Percentiles rank a stretch among this genome's conserved stretches.
Conservation (phyloP, 2,888 invertebrate genomes). For the Rhingia rostrata region DNA sequence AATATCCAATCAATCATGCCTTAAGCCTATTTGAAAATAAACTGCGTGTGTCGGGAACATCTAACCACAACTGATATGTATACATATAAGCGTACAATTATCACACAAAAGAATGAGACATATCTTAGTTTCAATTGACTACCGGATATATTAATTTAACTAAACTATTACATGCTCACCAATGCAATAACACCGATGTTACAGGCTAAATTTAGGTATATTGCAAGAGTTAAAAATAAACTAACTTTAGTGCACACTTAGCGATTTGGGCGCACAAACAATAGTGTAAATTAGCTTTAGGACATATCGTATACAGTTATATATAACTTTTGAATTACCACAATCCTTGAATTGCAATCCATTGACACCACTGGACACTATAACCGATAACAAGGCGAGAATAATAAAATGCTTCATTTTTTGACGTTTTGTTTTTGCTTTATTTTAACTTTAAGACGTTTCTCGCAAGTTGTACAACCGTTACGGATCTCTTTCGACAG, state of each 20-base stretch:
- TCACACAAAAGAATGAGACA: neutral
- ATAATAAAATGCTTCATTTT: slow-evolving; percentile 78
- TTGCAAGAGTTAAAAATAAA: slow-evolving; percentile 7
- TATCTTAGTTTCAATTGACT: slow-evolving; percentile 28
- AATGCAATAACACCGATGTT: neutral
- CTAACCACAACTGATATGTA: no score
- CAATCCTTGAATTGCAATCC: slow-evolving; percentile 81
- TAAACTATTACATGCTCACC: slow-evolving; percentile 29
- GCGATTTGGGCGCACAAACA: no score
- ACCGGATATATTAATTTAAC: slow-evolving; percentile 61
- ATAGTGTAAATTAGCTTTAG: slow-evolving; percentile 10
- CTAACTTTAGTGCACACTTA: slow-evolving; percentile 23
- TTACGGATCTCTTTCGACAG: slow-evolving; percentile 16
- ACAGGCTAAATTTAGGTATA: neutral
- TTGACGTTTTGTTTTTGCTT: neutral
- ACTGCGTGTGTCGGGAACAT: no score
- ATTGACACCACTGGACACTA: slow-evolving; percentile 73
- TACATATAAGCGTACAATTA: no score
- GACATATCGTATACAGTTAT: slow-evolving; percentile 1
- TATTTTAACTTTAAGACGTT: neutral
- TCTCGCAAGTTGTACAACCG: slow-evolving; percentile 15
- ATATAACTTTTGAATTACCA: slow-evolving; percentile 76
- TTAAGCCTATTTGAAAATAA: no score
- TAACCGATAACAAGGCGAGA: slow-evolving; percentile 75
- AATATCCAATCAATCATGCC: no score